Evolutionary conservation across 2,888 invertebrate species (phyloP), one percentile per base, ranked within the genome.

Genomic region (Anoplius nigerrimus): DNA sequence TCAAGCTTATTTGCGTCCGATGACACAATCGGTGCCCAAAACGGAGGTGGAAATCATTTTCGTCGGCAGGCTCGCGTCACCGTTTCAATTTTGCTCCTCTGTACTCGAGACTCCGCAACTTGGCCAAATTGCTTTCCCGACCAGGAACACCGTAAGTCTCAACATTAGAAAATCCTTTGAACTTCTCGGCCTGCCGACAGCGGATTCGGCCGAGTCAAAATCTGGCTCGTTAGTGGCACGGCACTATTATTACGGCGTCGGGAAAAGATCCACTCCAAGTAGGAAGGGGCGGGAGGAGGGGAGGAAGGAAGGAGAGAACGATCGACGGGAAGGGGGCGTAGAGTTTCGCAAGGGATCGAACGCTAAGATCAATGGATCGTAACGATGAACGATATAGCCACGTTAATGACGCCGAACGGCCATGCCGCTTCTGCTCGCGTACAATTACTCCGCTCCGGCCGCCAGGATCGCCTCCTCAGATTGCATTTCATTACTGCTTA

Each of bases 401-500:
- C 27, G 62, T 62, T 62, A 67, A 67, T 62, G 52, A 51, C 67
- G 53, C 46, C 1, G 34, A 34, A 34, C 34, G 34, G 34, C 34
- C 34, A 34, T 34, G 34, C 34, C 1, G 21, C n/a, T n/a, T 43
- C 20, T 22, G 11, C 54, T 42, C 34, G 8, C 51, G 55, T 59
- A 63, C 52, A 58, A 63, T 63, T 70, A 67, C 22, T 70, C 53
- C 46, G 54, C 52, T 52, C 57, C 24, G n/a, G n/a, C n/a, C 11
- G 34, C 27, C 62, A 60, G 55, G 16, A 55, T 20, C 55, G 27
- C 42, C 59, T 63, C 56, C 58, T 62, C 66, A 42, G 53, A 42
- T 67, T 46, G 45, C 34, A 21, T 64, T 58, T 64, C 57, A 71
- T 69, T 69, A 65, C 42, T 65, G 69, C 69, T 71, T 58, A 68